These are phyloP conservation scores for Procambarus clarkii DNA, from an alignment of 1,140 invertebrate genomes.

Conservation along the genomic window DNA sequence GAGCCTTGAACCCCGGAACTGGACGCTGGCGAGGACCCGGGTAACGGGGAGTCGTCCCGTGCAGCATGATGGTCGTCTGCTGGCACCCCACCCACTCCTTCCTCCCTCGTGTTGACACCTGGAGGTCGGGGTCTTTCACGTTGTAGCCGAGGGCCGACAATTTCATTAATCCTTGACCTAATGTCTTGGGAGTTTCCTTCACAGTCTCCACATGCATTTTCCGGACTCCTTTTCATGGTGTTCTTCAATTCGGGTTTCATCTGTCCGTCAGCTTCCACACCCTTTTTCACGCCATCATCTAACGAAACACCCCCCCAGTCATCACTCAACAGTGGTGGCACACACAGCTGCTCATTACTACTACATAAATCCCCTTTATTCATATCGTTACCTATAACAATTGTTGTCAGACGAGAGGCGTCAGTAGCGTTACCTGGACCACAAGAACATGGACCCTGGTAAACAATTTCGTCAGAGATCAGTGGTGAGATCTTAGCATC, in stretches of 20 bases:
- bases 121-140: slow-evolving; percentile 22
- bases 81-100: background rate
- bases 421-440: background rate
- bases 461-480: slow-evolving; percentile 50
- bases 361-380: background rate
- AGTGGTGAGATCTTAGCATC: background rate
- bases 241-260: background rate
- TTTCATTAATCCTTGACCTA: slow-evolving; percentile 59
- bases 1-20: slow-evolving; percentile 63
- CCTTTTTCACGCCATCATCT: slow-evolving; percentile 18
- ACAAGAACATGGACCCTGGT: slow-evolving; percentile 59
- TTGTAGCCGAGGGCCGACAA: slow-evolving; percentile 45
- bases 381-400: background rate
- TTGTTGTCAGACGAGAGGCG: background rate
- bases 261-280: slow-evolving; percentile 11
- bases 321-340: slow-evolving; percentile 37
- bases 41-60: slow-evolving; percentile 52
- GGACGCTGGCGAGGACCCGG: slow-evolving; percentile 62
- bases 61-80: slow-evolving; percentile 21
- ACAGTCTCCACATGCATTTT: background rate
- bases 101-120: slow-evolving; percentile 14
- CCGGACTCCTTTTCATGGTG: slow-evolving; percentile 17
- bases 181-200: slow-evolving; percentile 41
- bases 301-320: background rate
- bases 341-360: slow-evolving; percentile 34